These are phyloP conservation scores for Copidosoma floridanum DNA, from an alignment of 1,140 invertebrate genomes.

Conservation along the genomic window DNA sequence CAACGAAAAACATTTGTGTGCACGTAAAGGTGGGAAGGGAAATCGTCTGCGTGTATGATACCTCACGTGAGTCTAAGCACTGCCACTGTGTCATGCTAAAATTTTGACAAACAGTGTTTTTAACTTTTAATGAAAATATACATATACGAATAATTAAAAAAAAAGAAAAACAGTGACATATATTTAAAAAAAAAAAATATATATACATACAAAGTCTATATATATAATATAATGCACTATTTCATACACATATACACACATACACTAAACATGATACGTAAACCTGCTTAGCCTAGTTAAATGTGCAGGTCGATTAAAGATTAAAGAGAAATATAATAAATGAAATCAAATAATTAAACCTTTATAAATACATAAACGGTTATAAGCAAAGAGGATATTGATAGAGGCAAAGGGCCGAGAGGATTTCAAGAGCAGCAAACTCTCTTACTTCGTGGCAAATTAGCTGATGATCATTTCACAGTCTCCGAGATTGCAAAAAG, in stretches of 20 bases:
- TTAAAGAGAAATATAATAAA: conserved; percentile 5
- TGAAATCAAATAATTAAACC: conserved; percentile 18
- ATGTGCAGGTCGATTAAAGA: conserved; percentile 22
- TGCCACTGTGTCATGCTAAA: conserved; percentile 23
- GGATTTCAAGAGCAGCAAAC: background rate
- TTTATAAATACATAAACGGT: conserved; percentile 21
- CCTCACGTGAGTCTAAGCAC: conserved; percentile 8
- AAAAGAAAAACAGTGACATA: conserved; percentile 7
- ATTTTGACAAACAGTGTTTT: conserved; percentile 15
- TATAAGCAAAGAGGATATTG: background rate
- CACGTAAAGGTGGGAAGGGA: conserved; percentile 1
- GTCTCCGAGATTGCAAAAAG: too few relatives aligned
- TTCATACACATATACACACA: background rate
- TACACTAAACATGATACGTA: background rate
- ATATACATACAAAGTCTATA: too few relatives aligned
- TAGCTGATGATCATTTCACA: too few relatives aligned
- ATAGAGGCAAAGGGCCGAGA: too few relatives aligned
- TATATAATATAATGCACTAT: too few relatives aligned
- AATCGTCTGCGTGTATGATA: conserved; percentile 7
- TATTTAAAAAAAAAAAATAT: too few relatives aligned
- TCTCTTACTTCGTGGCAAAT: background rate
- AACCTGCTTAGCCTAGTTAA: conserved; percentile 24
- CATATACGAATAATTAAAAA: too few relatives aligned
- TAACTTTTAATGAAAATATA: too few relatives aligned
- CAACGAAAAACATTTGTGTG: too few relatives aligned